Base-by-base conservation (phyloP, 2,888 invertebrate species). In the Acanthosepion esculentum region DNA sequence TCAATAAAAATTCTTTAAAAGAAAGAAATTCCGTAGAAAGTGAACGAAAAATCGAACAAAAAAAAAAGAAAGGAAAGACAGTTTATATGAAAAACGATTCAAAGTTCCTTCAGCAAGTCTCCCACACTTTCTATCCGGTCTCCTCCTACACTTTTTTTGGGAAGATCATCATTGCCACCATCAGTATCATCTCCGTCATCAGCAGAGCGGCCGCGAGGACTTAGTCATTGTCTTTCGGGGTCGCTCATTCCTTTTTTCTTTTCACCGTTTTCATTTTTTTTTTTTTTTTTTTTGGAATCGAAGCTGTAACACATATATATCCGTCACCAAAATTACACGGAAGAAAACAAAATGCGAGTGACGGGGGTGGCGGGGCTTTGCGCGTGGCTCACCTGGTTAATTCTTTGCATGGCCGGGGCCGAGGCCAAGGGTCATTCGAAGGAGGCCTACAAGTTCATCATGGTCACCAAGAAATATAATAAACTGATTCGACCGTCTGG, bases 401-500 rank as follows among this genome's bases (percentile, higher is more conserved):
- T n/a, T 29, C 48, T 53, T 10, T 41, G 92, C 50, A 92, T 26
- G 18, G 29, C 48, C 33, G 53, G n/a, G 50, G 29, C 15, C 92
- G 50, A 29, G n/a, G 15, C 78, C n/a, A 78, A 78, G 78, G 78
- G 78, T n/a, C 78, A n/a, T n/a, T 78, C 95, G 5, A 99, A 99
- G 97, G 98, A 99, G 96, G 98, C 99, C 93, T 99, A 99, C 98
- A 99, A 99, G 97, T 99, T 99, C 98, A 98, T 99, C 95, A 98
- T 99, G 96, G 99, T 99, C 97, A 99, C 99, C 98, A 96, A 95
- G 55, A 95, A 95, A n/a, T 99, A 99, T 98, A 99, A 99, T 98
- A 98, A 99, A 96, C 98, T 99, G 95, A 99, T 99, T 96, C 98
- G 99, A 96, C 99, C 99, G 33, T 99, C 99, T 95, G 98, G 98